Percentiles rank a stretch among this genome's conserved stretches.
These are phyloP conservation scores for Melangyna quadrimaculata DNA, from an alignment of 2,888 invertebrate genomes.

Conservation along the genomic window DNA sequence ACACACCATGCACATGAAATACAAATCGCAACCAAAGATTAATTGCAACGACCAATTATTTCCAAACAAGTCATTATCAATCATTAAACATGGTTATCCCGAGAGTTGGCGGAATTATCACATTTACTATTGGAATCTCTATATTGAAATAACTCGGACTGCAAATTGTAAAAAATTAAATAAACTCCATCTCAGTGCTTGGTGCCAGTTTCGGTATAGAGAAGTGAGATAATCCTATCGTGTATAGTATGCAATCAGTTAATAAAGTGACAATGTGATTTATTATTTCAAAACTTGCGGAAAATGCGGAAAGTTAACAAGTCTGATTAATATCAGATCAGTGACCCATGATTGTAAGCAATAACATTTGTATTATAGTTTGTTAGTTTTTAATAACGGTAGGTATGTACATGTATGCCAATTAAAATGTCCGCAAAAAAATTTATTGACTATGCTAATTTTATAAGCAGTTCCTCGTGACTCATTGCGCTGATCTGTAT, in stretches of 20 bases:
- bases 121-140: conserved; percentile 5
- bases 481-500: too few species aligned
- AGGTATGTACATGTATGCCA: neutral
- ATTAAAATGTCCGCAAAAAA: neutral
- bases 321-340: conserved; percentile 27
- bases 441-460: too few species aligned
- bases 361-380: neutral
- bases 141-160: neutral
- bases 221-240: neutral
- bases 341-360: conserved; percentile 2
- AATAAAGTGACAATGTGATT: conserved; percentile 45
- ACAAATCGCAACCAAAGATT: conserved; percentile 1
- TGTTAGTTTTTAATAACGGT: neutral
- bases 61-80: conserved; percentile 25
- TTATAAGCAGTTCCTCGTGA: too few species aligned
- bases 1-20: neutral
- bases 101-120: conserved; percentile 10
- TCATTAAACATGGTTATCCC: conserved; percentile 12
- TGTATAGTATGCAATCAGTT: neutral
- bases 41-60: conserved; percentile 11
- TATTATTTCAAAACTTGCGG: conserved; percentile 18
- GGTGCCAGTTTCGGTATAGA: neutral
- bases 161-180: neutral
- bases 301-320: conserved; percentile 22
- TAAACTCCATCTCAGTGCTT: neutral